Evolutionary conservation across 2,113 vertebrate genomes (phyloP).

Genomic region (Nesospiza acunhae): DNA sequence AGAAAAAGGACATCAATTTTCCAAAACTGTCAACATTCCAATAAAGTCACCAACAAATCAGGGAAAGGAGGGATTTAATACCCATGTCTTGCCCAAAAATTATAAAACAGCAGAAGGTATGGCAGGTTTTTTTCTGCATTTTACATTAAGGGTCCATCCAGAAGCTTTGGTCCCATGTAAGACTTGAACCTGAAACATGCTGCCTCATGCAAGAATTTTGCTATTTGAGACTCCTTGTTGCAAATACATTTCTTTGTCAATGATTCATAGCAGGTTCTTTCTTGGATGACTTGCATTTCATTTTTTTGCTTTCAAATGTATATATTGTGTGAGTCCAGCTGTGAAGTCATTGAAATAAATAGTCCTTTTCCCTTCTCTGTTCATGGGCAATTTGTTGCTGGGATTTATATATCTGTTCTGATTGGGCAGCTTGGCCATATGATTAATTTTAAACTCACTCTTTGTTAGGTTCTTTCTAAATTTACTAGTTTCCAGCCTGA

Average conservation of each 20-base stretch:
- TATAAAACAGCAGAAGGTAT: background rate
- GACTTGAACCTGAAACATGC: background rate
- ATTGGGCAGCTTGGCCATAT: background rate
- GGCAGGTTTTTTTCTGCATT: background rate
- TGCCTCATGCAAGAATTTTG: background rate
- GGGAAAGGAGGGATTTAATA: background rate
- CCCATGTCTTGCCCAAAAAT: background rate
- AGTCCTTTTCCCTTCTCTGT: background rate
- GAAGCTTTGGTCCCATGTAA: background rate
- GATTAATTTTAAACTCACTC: background rate
- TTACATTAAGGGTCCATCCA: background rate
- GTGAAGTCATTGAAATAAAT: slow-evolving; percentile 34
- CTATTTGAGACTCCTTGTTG: background rate
- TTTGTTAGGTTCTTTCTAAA: background rate
- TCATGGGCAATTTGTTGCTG: slow-evolving; percentile 5
- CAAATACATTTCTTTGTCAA: slow-evolving; percentile 20
- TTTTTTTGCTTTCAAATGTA: slow-evolving; percentile 26
- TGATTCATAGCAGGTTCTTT: slow-evolving; percentile 30
- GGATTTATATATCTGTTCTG: background rate
- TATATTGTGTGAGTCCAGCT: slow-evolving; percentile 27
- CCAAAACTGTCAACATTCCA: background rate
- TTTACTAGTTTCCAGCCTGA: background rate
- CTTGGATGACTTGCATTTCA: slow-evolving; percentile 19
- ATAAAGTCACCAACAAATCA: background rate
- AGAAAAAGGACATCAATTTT: background rate